Conservation (phyloP, 2,888 invertebrate genomes). For the Taphrorychus bicolor region DNA sequence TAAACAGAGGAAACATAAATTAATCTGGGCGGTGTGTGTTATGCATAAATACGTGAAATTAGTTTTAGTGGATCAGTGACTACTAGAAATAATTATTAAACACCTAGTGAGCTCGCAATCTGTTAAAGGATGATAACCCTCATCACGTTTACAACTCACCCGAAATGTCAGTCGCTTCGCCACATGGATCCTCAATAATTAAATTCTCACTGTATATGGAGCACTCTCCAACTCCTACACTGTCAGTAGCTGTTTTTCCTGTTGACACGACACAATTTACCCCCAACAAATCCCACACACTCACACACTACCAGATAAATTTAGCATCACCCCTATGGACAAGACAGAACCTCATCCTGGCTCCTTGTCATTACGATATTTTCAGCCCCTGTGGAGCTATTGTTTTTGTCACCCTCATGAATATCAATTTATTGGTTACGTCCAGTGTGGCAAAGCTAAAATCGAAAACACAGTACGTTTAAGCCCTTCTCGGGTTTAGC, state of each 20-base stretch:
- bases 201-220: neutral
- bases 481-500: neutral
- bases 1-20: too few relatives aligned
- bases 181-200: neutral
- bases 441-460: neutral
- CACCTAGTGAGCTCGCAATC: neutral
- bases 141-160: neutral
- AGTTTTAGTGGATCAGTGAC: too few relatives aligned
- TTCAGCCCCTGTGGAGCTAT: neutral
- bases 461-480: neutral
- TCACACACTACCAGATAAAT: neutral
- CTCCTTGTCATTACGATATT: neutral
- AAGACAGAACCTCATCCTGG: neutral
- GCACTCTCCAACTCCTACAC: neutral
- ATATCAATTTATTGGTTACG: neutral
- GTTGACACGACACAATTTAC: neutral
- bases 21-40: too few relatives aligned
- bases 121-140: neutral
- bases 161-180: neutral
- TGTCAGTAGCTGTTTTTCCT: neutral
- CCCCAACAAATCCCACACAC: conserved; percentile 1
- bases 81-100: too few relatives aligned
- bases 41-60: too few relatives aligned
- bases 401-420: neutral
- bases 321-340: neutral